Percentiles rank a stretch among this genome's conserved stretches.
Conservation (phyloP, 2,113 vertebrate genomes). For the Neolamprologus toae region DNA sequence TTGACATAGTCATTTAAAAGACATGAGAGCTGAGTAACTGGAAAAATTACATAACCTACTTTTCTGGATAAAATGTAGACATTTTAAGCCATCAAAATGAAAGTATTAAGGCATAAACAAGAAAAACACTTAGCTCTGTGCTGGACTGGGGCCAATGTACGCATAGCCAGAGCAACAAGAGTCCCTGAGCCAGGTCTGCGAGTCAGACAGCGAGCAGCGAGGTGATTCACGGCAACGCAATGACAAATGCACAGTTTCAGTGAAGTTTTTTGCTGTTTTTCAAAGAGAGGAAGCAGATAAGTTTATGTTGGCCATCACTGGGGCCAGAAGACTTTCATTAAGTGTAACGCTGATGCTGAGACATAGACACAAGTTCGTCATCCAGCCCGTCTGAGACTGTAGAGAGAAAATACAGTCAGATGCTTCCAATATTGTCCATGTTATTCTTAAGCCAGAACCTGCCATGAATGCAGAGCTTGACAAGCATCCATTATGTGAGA, state of each 20-base stretch:
- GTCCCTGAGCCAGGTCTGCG: slow-evolving; percentile 21
- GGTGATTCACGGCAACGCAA: slow-evolving; percentile 25
- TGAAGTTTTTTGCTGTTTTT: slow-evolving; percentile 14
- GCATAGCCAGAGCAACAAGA: slow-evolving; percentile 33
- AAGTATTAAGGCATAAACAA: slow-evolving; percentile 25
- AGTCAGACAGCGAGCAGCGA: background rate
- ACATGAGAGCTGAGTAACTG: slow-evolving; percentile 19
- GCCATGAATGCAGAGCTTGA: slow-evolving; percentile 21
- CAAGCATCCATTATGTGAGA: slow-evolving; percentile 50
- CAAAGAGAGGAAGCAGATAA: slow-evolving; percentile 26
- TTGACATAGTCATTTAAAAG: slow-evolving; percentile 1
- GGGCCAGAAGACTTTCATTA: slow-evolving; percentile 46
- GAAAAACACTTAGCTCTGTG: slow-evolving; percentile 15
- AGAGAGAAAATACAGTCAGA: slow-evolving; percentile 31
- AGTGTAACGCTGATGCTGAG: slow-evolving; percentile 15
- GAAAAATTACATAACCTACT: background rate
- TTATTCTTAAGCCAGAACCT: slow-evolving; percentile 54
- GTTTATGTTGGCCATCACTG: slow-evolving; percentile 49
- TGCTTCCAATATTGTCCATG: slow-evolving; percentile 14
- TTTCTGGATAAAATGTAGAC: background rate
- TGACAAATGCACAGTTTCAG: slow-evolving; percentile 49
- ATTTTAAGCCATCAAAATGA: background rate
- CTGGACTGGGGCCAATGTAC: slow-evolving; percentile 34
- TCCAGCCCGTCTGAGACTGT: background rate
- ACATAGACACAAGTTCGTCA: slow-evolving; percentile 7